A percentile compares a stretch with the other conserved stretches of the same genome.
These are phyloP conservation scores for Selenia dentaria DNA, from an alignment of 2,888 invertebrate species.

Conservation along the genomic window DNA sequence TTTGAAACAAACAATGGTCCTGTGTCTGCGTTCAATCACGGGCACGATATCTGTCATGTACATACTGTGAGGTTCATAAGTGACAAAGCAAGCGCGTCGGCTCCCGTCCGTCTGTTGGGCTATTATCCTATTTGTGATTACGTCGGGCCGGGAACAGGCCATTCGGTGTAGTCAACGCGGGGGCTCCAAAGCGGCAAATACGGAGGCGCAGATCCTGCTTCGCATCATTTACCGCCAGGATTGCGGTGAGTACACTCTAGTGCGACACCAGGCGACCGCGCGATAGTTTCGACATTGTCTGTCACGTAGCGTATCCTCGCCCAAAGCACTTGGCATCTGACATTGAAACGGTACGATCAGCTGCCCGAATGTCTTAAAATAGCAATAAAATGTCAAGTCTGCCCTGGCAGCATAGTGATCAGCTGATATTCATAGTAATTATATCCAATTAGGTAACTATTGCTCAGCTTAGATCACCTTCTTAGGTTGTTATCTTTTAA, in stretches of 20 bases:
- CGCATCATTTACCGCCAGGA: conserved; percentile 81
- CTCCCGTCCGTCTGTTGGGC: conserved; percentile 62
- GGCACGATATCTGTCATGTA: conserved; percentile 68
- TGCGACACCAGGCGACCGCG: conserved; percentile 17
- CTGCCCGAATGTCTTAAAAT: conserved; percentile 80
- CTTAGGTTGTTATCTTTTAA: conserved; percentile 51
- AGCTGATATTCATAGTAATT: conserved; percentile 79
- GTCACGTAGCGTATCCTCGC: conserved; percentile 14
- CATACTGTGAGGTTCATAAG: conserved; percentile 73
- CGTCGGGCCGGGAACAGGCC: conserved; percentile 76
- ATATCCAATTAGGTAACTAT: conserved; percentile 73
- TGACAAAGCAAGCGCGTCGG: conserved; percentile 77
- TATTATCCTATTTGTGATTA: conserved; percentile 81
- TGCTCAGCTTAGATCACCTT: conserved; percentile 47
- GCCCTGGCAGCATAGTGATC: conserved; percentile 77
- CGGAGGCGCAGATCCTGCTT: conserved; percentile 79
- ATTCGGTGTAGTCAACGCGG: conserved; percentile 77
- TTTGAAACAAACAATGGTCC: conserved; percentile 67
- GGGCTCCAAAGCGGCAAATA: conserved; percentile 82
- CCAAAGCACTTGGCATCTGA: conserved; percentile 59
- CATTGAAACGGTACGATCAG: conserved; percentile 78
- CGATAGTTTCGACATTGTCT: conserved; percentile 26
- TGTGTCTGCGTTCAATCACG: conserved; percentile 66
- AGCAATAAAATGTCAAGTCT: conserved; percentile 79
- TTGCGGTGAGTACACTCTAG: conserved; percentile 73